Percentiles rank a stretch among this genome's conserved stretches.
These are phyloP conservation scores for Takifugu ocellatus DNA, from an alignment of 2,797 vertebrate species.

Conservation along the genomic window DNA sequence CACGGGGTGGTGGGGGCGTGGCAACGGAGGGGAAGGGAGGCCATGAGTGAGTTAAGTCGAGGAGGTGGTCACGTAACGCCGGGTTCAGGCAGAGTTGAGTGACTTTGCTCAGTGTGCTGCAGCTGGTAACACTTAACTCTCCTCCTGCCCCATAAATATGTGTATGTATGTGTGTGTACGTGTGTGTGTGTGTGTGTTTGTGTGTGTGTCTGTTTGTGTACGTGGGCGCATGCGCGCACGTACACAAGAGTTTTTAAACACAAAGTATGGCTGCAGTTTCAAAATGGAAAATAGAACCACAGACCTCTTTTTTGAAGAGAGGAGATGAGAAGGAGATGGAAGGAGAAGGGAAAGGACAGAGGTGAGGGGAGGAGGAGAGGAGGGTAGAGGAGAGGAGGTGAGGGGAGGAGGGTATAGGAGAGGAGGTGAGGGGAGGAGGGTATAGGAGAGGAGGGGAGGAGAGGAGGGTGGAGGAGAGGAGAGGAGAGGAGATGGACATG, in stretches of 20 bases:
- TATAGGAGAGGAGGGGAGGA: conserved; percentile 19
- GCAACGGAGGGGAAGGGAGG: conserved; percentile 36
- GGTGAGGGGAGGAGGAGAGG: not conserved
- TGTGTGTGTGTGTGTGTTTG: conserved; percentile 27
- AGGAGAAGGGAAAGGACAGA: not conserved
- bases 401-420: too few species aligned
- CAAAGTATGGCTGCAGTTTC: conserved; percentile 58
- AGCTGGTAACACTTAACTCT: conserved; percentile 77
- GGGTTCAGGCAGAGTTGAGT: conserved; percentile 77
- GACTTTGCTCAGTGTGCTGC: conserved; percentile 60
- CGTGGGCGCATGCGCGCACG: too few species aligned
- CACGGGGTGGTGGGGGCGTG: conserved; percentile 28
- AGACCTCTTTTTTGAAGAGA: not conserved
- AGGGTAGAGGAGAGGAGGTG: too few species aligned
- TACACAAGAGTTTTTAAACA: conserved; percentile 46
- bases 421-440: conserved; percentile 3
- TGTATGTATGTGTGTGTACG: conserved; percentile 20
- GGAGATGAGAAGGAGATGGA: not conserved
- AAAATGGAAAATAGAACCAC: conserved; percentile 59
- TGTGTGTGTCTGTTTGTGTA: conserved; percentile 17
- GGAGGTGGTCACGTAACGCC: conserved; percentile 68
- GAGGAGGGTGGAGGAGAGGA: too few species aligned
- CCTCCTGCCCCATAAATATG: conserved; percentile 52
- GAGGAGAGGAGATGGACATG: too few species aligned
- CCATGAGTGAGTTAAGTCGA: conserved; percentile 69